Evolutionary conservation across 2,113 vertebrate genomes (phyloP), one percentile per base, ranked within the genome.

Genomic region (Pseudopipra pipra): DNA sequence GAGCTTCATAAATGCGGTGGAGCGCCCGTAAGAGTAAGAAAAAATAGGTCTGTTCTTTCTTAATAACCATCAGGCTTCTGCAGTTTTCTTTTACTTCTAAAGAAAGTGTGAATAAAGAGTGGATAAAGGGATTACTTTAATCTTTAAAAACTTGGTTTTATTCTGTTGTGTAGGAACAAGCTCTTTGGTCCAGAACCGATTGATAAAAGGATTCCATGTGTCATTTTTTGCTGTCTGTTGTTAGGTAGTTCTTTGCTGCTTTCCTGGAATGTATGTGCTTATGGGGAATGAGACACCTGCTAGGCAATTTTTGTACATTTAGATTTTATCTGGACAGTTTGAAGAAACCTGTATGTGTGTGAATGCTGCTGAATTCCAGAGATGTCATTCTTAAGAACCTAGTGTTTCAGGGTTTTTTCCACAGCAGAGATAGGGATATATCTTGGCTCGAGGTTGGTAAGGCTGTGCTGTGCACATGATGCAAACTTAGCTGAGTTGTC

Each of bases 291-390:
- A 89, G 43, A n/a, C 6, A 6, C 24, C 58, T 66, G 8, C 15
- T 27, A 6, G 17, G 27, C 47, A 14, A 15, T 33, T 93, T 54
- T 76, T 56, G 27, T 44, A 33, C 27, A 11, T 11, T 79, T 63
- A 28, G 7, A 11, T 47, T 81, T 78, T 75, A 21, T 59, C 62
- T 78, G 47, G 12, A 8, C 31, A 59, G 11, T 58, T 85, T 49
- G 52, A 73, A 65, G 33, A 68, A 90, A 49, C 20, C 5, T 2
- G 0, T 52, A 2, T 0, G 0, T 73, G 22, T 62, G 18, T 22
- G 51, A 72, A 49, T 37, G 56, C 79, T 85, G 9, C 63, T 59
- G 67, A 75, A 44, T 58, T 58, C 25, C 24, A 23, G 23, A n/a
- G 27, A 22, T 55, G 20, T 39, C 37, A 16, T 79, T 93, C 46